These are phyloP conservation scores for Symphodus melops DNA, from an alignment of 2,113 vertebrate genomes.

Conservation along the genomic window DNA sequence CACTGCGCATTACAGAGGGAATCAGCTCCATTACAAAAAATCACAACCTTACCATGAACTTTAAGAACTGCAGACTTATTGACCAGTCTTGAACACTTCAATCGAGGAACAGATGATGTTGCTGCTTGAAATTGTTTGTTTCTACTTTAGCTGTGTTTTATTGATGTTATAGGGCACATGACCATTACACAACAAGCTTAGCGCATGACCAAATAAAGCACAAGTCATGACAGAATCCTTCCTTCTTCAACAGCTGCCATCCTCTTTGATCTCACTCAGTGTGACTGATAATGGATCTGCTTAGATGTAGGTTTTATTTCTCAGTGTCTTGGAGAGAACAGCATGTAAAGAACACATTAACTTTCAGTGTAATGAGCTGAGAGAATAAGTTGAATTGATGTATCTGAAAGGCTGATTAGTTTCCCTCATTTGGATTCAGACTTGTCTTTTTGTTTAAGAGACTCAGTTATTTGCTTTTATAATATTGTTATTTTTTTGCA, in stretches of 20 bases:
- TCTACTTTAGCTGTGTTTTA: no score
- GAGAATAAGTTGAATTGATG: not conserved
- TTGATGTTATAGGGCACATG: slow-evolving; percentile 35
- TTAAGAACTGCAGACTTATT: no score
- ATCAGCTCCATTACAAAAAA: slow-evolving; percentile 3
- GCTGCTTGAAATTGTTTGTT: no score
- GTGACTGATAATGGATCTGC: not conserved
- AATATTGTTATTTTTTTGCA: not conserved
- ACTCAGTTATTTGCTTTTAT: not conserved
- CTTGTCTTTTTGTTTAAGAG: not conserved
- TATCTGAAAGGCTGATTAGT: slow-evolving; percentile 1
- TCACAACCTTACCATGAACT: not conserved
- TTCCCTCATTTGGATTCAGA: not conserved
- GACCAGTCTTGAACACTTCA: no score
- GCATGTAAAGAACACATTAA: slow-evolving; percentile 10
- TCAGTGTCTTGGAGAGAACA: not conserved
- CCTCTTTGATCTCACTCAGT: not conserved
- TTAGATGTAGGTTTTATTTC: slow-evolving; percentile 10
- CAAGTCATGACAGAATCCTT: not conserved
- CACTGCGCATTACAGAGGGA: slow-evolving; percentile 8
- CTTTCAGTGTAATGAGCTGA: not conserved
- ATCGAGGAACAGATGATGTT: no score
- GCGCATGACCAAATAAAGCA: not conserved
- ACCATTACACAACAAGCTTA: slow-evolving; percentile 14
- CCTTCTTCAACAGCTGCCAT: not conserved